Percentiles rank a stretch among this genome's conserved stretches.
phyloP scores from a whole-genome alignment of 2,797 vertebrate genomes.

The Melanotaenia boesemani region DNA sequence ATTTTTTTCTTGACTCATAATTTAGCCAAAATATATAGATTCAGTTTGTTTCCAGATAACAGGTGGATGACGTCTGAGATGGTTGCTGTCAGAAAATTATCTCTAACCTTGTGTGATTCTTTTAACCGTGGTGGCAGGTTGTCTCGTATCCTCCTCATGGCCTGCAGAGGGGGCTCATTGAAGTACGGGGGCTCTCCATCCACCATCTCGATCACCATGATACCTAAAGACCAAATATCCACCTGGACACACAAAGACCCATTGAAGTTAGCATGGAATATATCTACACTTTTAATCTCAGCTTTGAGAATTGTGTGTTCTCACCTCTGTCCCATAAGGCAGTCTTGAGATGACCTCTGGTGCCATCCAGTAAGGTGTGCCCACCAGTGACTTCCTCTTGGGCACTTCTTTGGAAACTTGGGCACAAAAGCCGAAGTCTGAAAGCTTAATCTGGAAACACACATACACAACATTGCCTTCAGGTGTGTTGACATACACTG shows the following conservation, averaged over 20 bases:
- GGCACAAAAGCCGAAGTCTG: slow-evolving; percentile 98
- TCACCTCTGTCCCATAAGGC: slow-evolving; percentile 96
- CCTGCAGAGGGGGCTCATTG: slow-evolving; percentile 97
- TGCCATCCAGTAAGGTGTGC: slow-evolving; percentile 98
- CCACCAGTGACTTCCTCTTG: slow-evolving; percentile 95
- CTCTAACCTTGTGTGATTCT: slow-evolving; percentile 92
- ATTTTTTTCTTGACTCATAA: no score
- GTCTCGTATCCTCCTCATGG: slow-evolving; percentile 98
- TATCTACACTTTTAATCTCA: background rate
- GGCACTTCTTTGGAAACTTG: slow-evolving; percentile 99
- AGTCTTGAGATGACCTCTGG: slow-evolving; percentile 97
- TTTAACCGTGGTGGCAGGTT: slow-evolving; percentile 95
- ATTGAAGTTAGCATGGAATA: background rate
- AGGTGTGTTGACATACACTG: slow-evolving; percentile 1
- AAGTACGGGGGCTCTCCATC: slow-evolving; percentile 98
- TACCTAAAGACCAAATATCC: slow-evolving; percentile 98
- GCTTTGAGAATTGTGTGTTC: background rate
- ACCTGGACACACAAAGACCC: slow-evolving; percentile 82
- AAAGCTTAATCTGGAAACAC: slow-evolving; percentile 92
- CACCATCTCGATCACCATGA: slow-evolving; percentile 99
- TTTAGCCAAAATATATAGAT: no score
- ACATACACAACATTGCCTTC: slow-evolving; percentile 1
- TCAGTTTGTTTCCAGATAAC: no score
- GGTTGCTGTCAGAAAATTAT: no score
- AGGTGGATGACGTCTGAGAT: no score